Conservation (phyloP, 2,113 vertebrate genomes). For the Megaptera novaeangliae region DNA sequence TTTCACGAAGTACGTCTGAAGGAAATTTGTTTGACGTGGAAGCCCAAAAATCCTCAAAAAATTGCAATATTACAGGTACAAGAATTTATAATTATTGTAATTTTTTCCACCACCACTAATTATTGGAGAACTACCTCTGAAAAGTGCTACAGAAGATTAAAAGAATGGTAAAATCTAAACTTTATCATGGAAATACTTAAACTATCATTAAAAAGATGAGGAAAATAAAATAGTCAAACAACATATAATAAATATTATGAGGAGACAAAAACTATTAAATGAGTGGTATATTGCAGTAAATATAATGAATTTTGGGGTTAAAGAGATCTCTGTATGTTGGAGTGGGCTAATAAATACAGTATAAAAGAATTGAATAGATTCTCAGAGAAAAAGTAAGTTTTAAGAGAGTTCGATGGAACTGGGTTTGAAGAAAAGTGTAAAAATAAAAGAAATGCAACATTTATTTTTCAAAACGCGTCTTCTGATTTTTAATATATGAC, state of each 20-base stretch:
- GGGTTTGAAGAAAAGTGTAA: background rate
- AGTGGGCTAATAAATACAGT: background rate
- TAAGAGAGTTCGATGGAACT: background rate
- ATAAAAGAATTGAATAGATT: background rate
- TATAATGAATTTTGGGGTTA: background rate
- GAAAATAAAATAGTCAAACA: background rate
- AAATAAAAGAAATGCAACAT: background rate
- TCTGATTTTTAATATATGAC: background rate
- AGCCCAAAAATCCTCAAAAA: slow-evolving; percentile 72
- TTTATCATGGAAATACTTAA: background rate
- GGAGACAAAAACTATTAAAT: background rate
- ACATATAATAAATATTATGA: background rate
- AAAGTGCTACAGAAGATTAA: background rate
- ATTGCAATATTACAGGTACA: slow-evolving; percentile 80
- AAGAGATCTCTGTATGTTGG: background rate
- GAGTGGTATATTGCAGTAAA: background rate
- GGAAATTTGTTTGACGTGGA: slow-evolving; percentile 90
- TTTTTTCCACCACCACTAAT: background rate
- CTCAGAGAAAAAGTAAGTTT: background rate
- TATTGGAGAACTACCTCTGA: background rate
- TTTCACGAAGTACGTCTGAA: slow-evolving; percentile 88
- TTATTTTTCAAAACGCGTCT: background rate
- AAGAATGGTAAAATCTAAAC: background rate
- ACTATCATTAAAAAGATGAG: background rate
- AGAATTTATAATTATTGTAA: background rate